Evolutionary conservation across 2,797 vertebrate species (phyloP).

Genomic region (Phylloscopus collybita): DNA sequence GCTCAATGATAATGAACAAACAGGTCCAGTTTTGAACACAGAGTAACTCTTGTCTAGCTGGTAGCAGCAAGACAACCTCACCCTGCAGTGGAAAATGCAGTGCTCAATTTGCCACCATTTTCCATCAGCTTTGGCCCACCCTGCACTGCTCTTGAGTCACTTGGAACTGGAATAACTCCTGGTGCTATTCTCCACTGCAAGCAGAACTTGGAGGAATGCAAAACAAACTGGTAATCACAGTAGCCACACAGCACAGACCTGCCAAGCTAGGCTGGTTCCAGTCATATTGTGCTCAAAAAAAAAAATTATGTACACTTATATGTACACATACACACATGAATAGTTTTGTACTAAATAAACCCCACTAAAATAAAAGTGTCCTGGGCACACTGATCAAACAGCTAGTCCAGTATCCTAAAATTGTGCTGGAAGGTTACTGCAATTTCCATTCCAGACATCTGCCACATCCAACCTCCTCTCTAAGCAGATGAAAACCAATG

Average conservation of each 20-base stretch:
- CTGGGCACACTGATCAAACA: neutral
- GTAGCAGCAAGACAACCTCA: neutral
- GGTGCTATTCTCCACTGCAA: neutral
- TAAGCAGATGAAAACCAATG: neutral
- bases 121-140: neutral
- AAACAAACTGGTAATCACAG: neutral
- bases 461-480: neutral
- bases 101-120: neutral
- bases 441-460: conserved; percentile 43
- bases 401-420: neutral
- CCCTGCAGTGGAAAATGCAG: neutral
- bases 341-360: neutral
- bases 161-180: neutral
- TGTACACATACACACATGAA: neutral
- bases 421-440: conserved; percentile 1
- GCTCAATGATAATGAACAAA: neutral
- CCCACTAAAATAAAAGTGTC: neutral
- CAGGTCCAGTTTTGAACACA: neutral
- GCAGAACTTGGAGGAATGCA: neutral
- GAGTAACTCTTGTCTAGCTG: neutral
- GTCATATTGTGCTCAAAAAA: neutral
- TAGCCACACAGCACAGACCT: neutral
- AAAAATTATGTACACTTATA: neutral
- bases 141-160: neutral
- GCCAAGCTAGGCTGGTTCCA: neutral